A percentile compares a stretch with the other conserved stretches of the same genome.
These are phyloP conservation scores for Ophion slaviceki DNA, from an alignment of 2,888 invertebrate species.

Conservation along the genomic window DNA sequence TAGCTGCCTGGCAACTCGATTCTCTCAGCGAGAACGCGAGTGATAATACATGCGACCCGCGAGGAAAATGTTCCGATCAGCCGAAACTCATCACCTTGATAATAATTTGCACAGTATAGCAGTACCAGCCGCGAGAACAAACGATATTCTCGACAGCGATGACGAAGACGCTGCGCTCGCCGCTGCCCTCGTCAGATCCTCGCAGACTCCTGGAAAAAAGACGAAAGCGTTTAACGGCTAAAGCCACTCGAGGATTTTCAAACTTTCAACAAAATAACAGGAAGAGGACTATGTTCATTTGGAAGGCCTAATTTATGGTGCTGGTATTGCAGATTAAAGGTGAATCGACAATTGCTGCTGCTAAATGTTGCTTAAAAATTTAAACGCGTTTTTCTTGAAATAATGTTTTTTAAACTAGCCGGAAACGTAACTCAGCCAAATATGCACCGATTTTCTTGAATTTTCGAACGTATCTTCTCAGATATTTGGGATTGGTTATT, in stretches of 20 bases:
- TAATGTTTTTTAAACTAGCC: no score
- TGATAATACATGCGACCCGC: neutral
- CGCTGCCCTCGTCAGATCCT: slow-evolving; percentile 80
- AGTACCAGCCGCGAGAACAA: slow-evolving; percentile 72
- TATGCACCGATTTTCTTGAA: no score
- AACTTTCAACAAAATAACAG: neutral
- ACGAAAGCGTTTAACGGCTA: neutral
- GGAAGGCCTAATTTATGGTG: no score
- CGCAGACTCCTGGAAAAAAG: slow-evolving; percentile 79
- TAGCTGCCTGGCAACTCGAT: slow-evolving; percentile 21
- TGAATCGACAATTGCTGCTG: no score
- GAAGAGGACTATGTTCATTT: no score
- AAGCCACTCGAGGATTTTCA: neutral
- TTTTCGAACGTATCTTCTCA: no score
- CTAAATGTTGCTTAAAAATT: no score
- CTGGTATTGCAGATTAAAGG: no score
- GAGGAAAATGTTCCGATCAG: slow-evolving; percentile 22
- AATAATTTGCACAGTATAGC: slow-evolving; percentile 74
- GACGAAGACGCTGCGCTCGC: slow-evolving; percentile 79
- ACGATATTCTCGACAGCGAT: slow-evolving; percentile 76
- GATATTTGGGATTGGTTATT: no score
- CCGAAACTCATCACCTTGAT: slow-evolving; percentile 80
- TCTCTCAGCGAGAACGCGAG: slow-evolving; percentile 29
- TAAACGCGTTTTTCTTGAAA: no score
- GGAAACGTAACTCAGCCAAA: no score